These are phyloP conservation scores for Amphiprion ocellaris DNA, from an alignment of 2,113 vertebrate species.

Conservation along the genomic window DNA sequence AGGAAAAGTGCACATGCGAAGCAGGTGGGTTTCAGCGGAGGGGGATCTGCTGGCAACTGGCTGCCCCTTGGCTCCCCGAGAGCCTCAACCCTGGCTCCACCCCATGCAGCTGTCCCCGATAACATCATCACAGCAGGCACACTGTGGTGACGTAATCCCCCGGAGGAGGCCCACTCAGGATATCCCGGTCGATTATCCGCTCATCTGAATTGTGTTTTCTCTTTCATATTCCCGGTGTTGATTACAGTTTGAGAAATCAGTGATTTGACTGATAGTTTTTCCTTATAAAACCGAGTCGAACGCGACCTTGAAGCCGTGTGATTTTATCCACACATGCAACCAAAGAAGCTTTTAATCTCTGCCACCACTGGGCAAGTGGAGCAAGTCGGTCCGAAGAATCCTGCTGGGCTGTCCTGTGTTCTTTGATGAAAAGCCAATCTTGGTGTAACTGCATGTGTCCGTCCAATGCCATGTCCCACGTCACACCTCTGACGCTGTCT, in stretches of 20 bases:
- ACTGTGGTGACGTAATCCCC: slow-evolving; percentile 72
- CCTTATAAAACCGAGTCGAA: background rate
- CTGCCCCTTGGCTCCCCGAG: slow-evolving; percentile 61
- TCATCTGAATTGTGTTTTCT: slow-evolving; percentile 55
- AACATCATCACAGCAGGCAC: slow-evolving; percentile 74
- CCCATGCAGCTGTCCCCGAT: slow-evolving; percentile 77
- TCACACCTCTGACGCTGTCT: slow-evolving; percentile 5
- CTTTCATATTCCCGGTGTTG: slow-evolving; percentile 46
- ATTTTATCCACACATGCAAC: background rate
- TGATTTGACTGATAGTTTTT: slow-evolving; percentile 34
- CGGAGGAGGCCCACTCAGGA: slow-evolving; percentile 61
- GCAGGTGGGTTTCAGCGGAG: slow-evolving; percentile 73
- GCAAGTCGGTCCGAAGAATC: background rate
- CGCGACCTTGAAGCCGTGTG: slow-evolving; percentile 1
- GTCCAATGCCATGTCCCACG: background rate
- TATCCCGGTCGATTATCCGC: slow-evolving; percentile 59
- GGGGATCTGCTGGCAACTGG: slow-evolving; percentile 74
- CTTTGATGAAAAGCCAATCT: background rate
- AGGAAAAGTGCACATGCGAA: slow-evolving; percentile 73
- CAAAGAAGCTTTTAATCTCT: background rate
- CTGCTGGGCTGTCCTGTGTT: background rate
- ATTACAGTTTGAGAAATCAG: slow-evolving; percentile 40
- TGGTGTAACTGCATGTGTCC: slow-evolving; percentile 1
- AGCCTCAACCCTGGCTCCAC: slow-evolving; percentile 56
- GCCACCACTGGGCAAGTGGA: background rate